These are phyloP conservation scores for Addax nasomaculatus DNA, from an alignment of 2,113 vertebrate species.

Conservation along the genomic window DNA sequence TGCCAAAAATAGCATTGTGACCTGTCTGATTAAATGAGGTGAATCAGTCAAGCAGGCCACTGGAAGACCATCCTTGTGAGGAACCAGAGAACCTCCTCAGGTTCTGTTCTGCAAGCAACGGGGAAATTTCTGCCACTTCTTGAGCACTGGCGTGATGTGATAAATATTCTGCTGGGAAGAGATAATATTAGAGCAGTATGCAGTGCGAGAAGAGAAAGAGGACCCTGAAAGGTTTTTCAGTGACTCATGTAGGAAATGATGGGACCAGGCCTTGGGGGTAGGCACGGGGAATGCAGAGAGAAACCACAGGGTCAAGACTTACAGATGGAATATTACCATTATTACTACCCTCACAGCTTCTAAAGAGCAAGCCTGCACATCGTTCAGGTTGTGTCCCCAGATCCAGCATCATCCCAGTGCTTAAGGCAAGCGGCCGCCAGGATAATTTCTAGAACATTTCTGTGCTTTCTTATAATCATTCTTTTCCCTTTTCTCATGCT, in stretches of 20 bases:
- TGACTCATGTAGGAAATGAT: neutral
- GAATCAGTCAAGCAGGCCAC: neutral
- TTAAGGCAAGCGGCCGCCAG: neutral
- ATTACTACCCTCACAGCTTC: neutral
- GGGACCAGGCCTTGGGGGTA: neutral
- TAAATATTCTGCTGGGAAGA: neutral
- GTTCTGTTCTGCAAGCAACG: neutral
- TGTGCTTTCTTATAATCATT: slow-evolving; percentile 8
- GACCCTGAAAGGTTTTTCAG: neutral
- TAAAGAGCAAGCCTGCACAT: neutral
- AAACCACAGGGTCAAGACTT: neutral
- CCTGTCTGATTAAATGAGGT: neutral
- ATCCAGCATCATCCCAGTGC: neutral
- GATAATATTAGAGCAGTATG: neutral
- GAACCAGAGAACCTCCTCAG: neutral
- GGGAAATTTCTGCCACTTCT: neutral
- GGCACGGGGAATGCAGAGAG: neutral
- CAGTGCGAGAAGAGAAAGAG: neutral
- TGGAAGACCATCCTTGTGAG: neutral
- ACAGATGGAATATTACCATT: neutral
- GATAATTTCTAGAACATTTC: slow-evolving; percentile 19
- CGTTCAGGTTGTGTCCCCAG: neutral
- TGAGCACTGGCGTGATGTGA: neutral
- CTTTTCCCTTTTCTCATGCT: neutral
- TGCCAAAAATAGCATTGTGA: neutral